Conservation (phyloP, 2,888 invertebrate genomes). For the Stegophylla sp. region DNA sequence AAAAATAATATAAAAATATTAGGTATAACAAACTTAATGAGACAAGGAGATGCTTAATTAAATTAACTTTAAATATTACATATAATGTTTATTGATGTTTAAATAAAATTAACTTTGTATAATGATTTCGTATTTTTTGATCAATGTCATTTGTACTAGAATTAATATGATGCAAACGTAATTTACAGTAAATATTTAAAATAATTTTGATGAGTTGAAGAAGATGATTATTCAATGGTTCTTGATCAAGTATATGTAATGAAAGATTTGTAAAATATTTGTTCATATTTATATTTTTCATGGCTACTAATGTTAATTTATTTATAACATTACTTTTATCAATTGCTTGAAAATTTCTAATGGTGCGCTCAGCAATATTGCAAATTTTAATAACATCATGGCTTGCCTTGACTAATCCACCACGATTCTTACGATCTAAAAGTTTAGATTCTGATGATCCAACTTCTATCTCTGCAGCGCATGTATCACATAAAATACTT, state of each 20-base stretch:
- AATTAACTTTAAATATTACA: too few species aligned
- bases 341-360: constrained; percentile 18
- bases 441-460: constrained; percentile 1
- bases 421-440: constrained; percentile 22
- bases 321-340: constrained; percentile 24
- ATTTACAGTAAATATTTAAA: constrained; percentile 22
- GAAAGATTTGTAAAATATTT: constrained; percentile 19
- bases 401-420: constrained; percentile 22
- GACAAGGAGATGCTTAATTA: too few species aligned
- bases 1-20: constrained; percentile 2
- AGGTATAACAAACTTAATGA: not conserved
- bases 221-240: constrained; percentile 18
- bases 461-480: not conserved
- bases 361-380: constrained; percentile 11
- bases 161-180: constrained; percentile 21
- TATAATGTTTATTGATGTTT: constrained; percentile 1
- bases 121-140: constrained; percentile 25
- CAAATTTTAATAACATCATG: constrained; percentile 7
- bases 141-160: constrained; percentile 11
- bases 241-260: constrained; percentile 26
- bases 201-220: constrained; percentile 23
- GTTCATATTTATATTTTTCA: constrained; percentile 18
- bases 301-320: constrained; percentile 23
- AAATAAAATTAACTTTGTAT: constrained; percentile 35
- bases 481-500: not conserved